Conservation (phyloP, 2,888 invertebrate species). For the Sepiola atlantica region DNA sequence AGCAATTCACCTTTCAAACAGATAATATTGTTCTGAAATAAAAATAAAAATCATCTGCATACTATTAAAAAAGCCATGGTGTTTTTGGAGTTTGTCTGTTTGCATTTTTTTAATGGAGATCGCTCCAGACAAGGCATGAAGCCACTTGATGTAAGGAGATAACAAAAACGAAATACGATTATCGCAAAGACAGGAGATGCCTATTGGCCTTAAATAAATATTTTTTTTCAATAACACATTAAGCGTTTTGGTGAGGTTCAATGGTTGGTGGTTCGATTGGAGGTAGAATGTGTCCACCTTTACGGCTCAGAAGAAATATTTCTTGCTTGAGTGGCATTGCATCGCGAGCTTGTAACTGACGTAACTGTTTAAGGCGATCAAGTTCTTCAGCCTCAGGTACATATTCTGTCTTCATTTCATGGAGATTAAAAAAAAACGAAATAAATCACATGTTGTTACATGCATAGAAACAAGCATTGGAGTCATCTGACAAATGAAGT, state of each 20-base stretch:
- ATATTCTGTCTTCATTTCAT: conserved; percentile 71
- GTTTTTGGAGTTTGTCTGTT: too few relatives aligned
- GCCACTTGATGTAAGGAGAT: too few relatives aligned
- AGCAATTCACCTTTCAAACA: conserved; percentile 68
- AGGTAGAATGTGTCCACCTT: conserved; percentile 75
- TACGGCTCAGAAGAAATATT: conserved; percentile 73
- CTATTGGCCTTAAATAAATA: too few relatives aligned
- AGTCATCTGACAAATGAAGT: too few relatives aligned
- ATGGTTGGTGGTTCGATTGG: conserved; percentile 73
- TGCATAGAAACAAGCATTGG: too few relatives aligned
- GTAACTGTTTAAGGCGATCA: conserved; percentile 73
- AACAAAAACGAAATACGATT: too few relatives aligned
- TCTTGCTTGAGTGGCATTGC: conserved; percentile 75
- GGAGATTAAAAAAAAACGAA: conserved; percentile 48
- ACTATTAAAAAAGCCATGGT: too few relatives aligned
- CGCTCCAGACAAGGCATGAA: too few relatives aligned
- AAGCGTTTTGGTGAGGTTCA: conserved; percentile 51
- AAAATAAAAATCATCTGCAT: neutral
- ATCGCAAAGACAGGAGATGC: too few relatives aligned
- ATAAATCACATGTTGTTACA: too few relatives aligned
- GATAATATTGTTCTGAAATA: conserved; percentile 65
- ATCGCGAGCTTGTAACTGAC: conserved; percentile 75
- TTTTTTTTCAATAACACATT: too few relatives aligned
- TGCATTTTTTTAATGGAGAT: too few relatives aligned
- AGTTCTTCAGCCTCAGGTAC: conserved; percentile 70